Evolutionary conservation across 23 tunicate genomes (phyloP), one percentile per base, ranked within the genome.

Genomic region (Styela clava): DNA sequence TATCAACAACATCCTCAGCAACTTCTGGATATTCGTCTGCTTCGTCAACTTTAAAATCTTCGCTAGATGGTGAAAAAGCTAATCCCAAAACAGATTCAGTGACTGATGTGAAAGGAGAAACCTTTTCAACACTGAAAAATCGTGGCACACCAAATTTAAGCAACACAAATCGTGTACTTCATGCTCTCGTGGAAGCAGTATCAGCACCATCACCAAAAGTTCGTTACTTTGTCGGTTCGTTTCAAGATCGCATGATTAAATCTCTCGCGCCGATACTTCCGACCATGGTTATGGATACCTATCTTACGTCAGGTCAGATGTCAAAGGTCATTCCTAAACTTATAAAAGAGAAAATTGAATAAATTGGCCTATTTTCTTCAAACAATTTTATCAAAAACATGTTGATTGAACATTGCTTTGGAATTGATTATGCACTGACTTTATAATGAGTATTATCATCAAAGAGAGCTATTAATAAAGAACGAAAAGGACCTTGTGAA

Each of bases 191-290:
- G 74, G 98, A 93, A 63, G 98, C 98, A 2, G 89, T 82, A 34
- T 84, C 98, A 2, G 29, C 87, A 3, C 63, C 74, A 2, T 85
- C 98, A 7, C 98, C 98, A 32, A 93, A 84, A 73, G 91, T 86
- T 32, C 91, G 98, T 29, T 93, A 93, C 68, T 93, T 93, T 35
- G 89, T 87, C 52, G 98, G 98, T 3, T 74, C 98, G 20, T 84
- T 85, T 61, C 89, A 88, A 25, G 98, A 93, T 35, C 74, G 85
- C 3, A 81, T 93, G 81, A 79, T 91, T 35, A 91, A 83, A 27
- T 70, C 88, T 24, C 69, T 83, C 3, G 70, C 88, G 1, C 68
- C 88, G 7, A 1, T 86, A 67, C 64, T 93, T 31, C 98, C 98
- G 2, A 88, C 98, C 74, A 93, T 85, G 26, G 83, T 93, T 77